Evolutionary conservation across 1,140 invertebrate genomes (phyloP).

Genomic region (Stratiolaelaps scimitus): DNA sequence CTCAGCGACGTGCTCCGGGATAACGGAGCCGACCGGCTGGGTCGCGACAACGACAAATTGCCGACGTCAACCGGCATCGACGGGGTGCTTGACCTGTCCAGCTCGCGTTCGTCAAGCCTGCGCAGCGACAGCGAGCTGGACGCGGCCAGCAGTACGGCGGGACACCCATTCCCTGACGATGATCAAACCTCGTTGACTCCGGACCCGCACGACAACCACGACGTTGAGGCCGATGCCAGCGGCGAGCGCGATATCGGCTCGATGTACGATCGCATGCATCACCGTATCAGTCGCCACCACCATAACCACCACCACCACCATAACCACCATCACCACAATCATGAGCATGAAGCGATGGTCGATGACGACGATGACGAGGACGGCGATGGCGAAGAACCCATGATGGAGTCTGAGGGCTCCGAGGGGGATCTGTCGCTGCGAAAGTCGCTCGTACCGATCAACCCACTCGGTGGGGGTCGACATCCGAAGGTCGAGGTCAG

Average conservation of each 20-base stretch:
- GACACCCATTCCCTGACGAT: slow-evolving; percentile 18
- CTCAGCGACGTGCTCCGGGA: slow-evolving; percentile 16
- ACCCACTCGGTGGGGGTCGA: slow-evolving; percentile 24
- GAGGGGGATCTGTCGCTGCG: slow-evolving; percentile 26
- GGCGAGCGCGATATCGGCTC: slow-evolving; percentile 54
- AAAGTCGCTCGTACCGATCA: slow-evolving; percentile 31
- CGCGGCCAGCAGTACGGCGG: slow-evolving; percentile 23
- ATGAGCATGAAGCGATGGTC: slow-evolving; percentile 32
- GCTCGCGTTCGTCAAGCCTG: slow-evolving; percentile 31
- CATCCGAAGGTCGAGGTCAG: neutral
- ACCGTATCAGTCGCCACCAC: slow-evolving; percentile 29
- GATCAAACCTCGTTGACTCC: slow-evolving; percentile 15
- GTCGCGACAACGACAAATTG: slow-evolving; percentile 26
- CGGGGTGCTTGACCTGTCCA: slow-evolving; percentile 36
- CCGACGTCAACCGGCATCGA: slow-evolving; percentile 29
- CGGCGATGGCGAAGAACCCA: slow-evolving; percentile 31
- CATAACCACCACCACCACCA: slow-evolving; percentile 34
- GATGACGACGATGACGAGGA: slow-evolving; percentile 31
- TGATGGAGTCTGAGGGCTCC: slow-evolving; percentile 18
- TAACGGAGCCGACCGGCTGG: slow-evolving; percentile 29
- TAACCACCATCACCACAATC: slow-evolving; percentile 34
- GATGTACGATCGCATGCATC: too few species aligned
- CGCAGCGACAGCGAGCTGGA: slow-evolving; percentile 24
- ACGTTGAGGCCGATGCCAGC: slow-evolving; percentile 62
- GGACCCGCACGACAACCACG: slow-evolving; percentile 46